Evolutionary conservation across 2,888 invertebrate genomes (phyloP), one percentile per base, ranked within the genome.

Genomic region (Cephus rjabovi): DNA sequence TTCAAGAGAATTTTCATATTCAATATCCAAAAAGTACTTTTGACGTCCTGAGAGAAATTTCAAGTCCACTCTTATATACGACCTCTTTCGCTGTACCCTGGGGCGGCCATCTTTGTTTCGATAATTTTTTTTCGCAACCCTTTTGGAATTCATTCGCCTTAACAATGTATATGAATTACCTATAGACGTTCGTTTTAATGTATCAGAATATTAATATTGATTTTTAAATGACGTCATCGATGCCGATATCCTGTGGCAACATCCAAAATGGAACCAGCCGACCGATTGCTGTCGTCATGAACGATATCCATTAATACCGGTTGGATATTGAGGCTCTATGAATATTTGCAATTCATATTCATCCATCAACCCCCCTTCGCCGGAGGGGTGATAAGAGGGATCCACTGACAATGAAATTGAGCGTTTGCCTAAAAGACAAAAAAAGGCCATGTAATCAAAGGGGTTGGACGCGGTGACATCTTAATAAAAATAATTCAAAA

Each of bases 301-400:
- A 23, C 56, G 76, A 74, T 56, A 37, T 56, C 69, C 79, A 80
- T 83, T 85, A 83, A 84, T 82, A 84, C 56, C 56, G 56, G 23
- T 23, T 31, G n/a, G 34, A 34, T 71, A 71, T 71, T 3, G 31
- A 71, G 33, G 71, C 34, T 71, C 34, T 23, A 31, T 71, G 76
- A 75, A 56, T 76, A 83, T 84, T 81, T 83, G 77, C 81, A 79
- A 85, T 83, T 81, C 83, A 80, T 82, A 83, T 84, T 85, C 83
- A 83, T 86, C 84, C 81, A 79, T 86, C 83, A 85, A 79, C 71
- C 75, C 75, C 78, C 78, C 77, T 34, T 31, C 74, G 34, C 34
- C 34, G 69, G 31, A 40, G 73, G 73, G 34, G 34, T 74, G 70
- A 12, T 79, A 80, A 83, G 79, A 80, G 74, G 81, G 78, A 81